Base-by-base conservation (phyloP, 2,888 invertebrate genomes). In the Sminthurides aquaticus region DNA sequence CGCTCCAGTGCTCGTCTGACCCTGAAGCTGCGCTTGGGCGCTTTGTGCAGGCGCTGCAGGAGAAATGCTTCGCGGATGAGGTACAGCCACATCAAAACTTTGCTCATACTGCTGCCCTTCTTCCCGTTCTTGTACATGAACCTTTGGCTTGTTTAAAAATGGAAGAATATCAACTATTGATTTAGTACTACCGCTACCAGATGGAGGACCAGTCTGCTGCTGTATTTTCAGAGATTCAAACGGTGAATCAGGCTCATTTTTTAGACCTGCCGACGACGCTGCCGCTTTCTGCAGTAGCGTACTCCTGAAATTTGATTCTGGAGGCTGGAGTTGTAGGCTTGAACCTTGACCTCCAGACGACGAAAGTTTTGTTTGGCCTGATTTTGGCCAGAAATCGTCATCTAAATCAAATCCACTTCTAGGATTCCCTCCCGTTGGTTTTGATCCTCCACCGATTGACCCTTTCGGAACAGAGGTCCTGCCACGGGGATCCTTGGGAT, bases 371-470 rank as follows among this genome's bases (percentile, higher is more conserved):
- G 52, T 29, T n/a, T n/a, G 24, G 1, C 52, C 2, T 20, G 56
- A 27, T 22, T 62, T 62, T 3, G 64, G 64, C 64, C 64, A 64
- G 55, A 64, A 64, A 55, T 64, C 64, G 29, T 64, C 64, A 48
- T 64, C 64, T 11, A 64, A 27, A n/a, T 60, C 64, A 55, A 64
- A 64, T 18, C 64, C 64, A 1, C 34, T 29, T 27, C n/a, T 34
- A n/a, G 57, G 29, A 11, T 29, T 57, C 8, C 43, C 43, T 11
- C 8, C 5, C 5, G 43, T 11, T 11, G 43, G 43, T 34, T 15
- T 15, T 34, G 43, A 34, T 15, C 43, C 43, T 15, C 8, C 8
- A 11, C 43, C 43, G n/a, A n/a, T n/a, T n/a, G n/a, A n/a, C n/a
- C n/a, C n/a, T n/a, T n/a, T n/a, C 15, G 43, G 43, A 34, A 11